Base-by-base conservation (phyloP, 2,113 vertebrate genomes). In the Anolis carolinensis region DNA sequence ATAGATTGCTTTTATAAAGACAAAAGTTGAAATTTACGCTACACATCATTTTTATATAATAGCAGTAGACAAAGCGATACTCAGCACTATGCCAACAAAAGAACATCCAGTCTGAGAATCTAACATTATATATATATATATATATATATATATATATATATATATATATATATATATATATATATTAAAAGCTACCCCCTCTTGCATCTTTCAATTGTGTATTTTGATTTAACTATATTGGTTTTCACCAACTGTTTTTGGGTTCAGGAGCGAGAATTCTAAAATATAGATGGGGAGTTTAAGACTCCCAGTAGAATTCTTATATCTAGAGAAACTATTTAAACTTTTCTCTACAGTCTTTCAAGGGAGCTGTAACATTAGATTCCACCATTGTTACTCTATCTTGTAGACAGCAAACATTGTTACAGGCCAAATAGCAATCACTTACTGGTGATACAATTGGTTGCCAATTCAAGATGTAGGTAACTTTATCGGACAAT, bases 401-500 rank as follows among this genome's bases (percentile, higher is more conserved):
- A 11, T 52, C 11, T 70, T 79, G 52, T 84, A 27, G 0, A 32
- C 55, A 86, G 55, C n/a, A 82, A 86, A 32, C 10, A 81, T 83
- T 21, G 18, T 74, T 79, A 80, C 63, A 89, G 20, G 5, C 72
- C 80, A 48, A 20, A 3, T 0, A 71, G 20, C 34, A 68, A 32
- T 75, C 23, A 21, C 10, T 77, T 55, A 79, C 0, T 68, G 39
- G 2, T 84, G n/a, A 83, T 14, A 71, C 48, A 77, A 55, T 20
- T 81, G 55, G 52, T 75, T 67, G 7, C 25, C 20, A 0, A 81
- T 88, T 74, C 88, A 59, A 85, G 70, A 21, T 80, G 13, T 48
- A 83, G n/a, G 27, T 82, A 85, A 44, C 78, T 65, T 84, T 63
- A 87, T 1, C 48, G 52, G 82, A 87, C n/a, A 83, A 21, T 36